phyloP scores from a whole-genome alignment of 2,797 vertebrate species.

The Gephyroberyx darwinii region DNA sequence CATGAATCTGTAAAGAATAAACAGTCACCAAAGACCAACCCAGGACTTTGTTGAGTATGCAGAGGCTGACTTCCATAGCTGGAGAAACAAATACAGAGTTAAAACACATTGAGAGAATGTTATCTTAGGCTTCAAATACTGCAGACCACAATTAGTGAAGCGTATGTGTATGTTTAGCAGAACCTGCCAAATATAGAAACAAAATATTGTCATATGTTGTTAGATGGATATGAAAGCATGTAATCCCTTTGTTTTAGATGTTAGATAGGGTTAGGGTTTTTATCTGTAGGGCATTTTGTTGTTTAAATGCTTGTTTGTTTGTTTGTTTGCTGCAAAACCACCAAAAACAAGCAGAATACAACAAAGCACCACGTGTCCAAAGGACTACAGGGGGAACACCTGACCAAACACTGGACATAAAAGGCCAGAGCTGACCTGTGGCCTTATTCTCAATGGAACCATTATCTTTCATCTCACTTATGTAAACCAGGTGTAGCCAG shows the following conservation, averaged over 20 bases:
- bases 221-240: slow-evolving; percentile 48
- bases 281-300: not conserved
- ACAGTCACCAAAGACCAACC: slow-evolving; percentile 62
- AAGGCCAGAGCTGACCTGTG: slow-evolving; percentile 21
- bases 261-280: slow-evolving; percentile 23
- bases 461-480: slow-evolving; percentile 13
- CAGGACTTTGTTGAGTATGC: slow-evolving; percentile 61
- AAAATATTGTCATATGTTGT: slow-evolving; percentile 64
- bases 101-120: slow-evolving; percentile 68
- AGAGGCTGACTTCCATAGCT: slow-evolving; percentile 61
- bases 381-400: slow-evolving; percentile 32
- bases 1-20: slow-evolving; percentile 68
- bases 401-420: slow-evolving; percentile 48
- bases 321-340: slow-evolving; percentile 28
- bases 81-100: slow-evolving; percentile 74
- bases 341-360: slow-evolving; percentile 12
- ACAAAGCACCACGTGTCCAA: not conserved
- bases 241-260: slow-evolving; percentile 31
- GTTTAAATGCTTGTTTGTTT: not conserved
- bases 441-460: not conserved
- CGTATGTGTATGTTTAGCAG: slow-evolving; percentile 54
- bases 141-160: slow-evolving; percentile 63
- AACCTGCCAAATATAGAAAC: slow-evolving; percentile 53
- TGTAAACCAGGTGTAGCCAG: not conserved
- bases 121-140: slow-evolving; percentile 68